Evolutionary conservation across 2,797 vertebrate genomes (phyloP), one percentile per base, ranked within the genome.

Genomic region (Mus minutoides): DNA sequence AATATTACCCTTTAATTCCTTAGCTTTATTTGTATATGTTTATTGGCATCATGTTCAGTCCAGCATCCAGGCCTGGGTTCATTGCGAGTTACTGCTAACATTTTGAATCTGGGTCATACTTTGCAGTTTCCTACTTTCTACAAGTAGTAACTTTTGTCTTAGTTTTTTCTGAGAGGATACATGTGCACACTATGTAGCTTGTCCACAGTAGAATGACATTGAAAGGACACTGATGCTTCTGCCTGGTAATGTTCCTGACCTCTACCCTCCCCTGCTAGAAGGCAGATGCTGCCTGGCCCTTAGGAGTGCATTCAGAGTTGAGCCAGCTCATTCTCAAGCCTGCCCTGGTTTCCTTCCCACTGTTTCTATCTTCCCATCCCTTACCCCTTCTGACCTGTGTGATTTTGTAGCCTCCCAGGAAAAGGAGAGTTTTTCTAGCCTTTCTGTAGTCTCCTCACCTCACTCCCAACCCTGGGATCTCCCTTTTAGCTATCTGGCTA

Each of bases 1-100:
- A 9, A 37, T 82, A 31, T 73, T 80, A 89, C 89, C 37, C n/a
- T 60, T 82, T 69, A 94, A 13, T 52, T 91, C 37, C 91, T 83
- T 60, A 54, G 54, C 46, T 89, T 14, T 56, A 75, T 90, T 71
- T 90, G 21, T 75, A 54, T 49, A 56, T 90, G 43, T 13, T 92
- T 31, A 87, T 93, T 80, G 62, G 52, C 4, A 26, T 90, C 19
- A 2, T 73, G 29, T 46, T 56, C 76, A 24, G 19, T 76, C 22
- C 22, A 91, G 7, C 19, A 34, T 67, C 43, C 60, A 49, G 31
- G 46, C 60, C 46, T 58, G 37, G 62, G 13, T 87, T 69, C 76
- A 13, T 71, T 92, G 80, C 40, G 67, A 54, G 52, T 91, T 85
- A 43, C 49, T 95, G 49, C 31, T 64, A 60, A 2, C 90, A 91